Evolutionary conservation across 2,888 invertebrate genomes (phyloP), one percentile per base, ranked within the genome.

Genomic region (Ligdia adustata): DNA sequence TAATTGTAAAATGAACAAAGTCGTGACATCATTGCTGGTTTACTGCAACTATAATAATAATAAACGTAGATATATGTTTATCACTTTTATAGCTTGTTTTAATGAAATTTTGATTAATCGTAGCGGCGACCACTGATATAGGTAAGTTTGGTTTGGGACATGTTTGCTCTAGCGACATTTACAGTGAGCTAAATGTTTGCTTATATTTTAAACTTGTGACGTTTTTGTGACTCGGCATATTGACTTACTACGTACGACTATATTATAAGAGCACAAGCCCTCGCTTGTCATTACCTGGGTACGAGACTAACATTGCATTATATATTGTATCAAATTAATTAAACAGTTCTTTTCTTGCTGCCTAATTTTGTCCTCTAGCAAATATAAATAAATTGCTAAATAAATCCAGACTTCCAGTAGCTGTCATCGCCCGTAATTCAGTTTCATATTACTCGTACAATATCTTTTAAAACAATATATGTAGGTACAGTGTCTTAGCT

Each of bases 121-220:
- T 9, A 24, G 60, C 37, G 38, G 26, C 49, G 37, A 42, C 42
- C 31, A 46, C 33, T 41, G 55, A 50, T 52, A 46, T 60, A 62
- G 60, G 68, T 59, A 44, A 62, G 57, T 6, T 4, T 16, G 16
- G 5, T 64, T 55, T 53, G 45, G 28, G 41, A 13, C 48, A 33
- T 37, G 48, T 48, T 47, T 47, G 41, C 9, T 34, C 16, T 24
- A 4, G 40, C 7, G 12, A 46, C 20, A 26, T 40, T 35, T 28
- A 18, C 20, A 12, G 27, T 18, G 12, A 35, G 15, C 6, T 24
- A 31, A 28, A 24, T 26, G 9, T 27, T 45, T 24, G 40, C 39
- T 37, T 39, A 42, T 46, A 28, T 52, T 52, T 34, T 28, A 11
- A 9, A 4, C 14, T 16, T 4, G 22, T 24, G 12, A 34, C 33